A percentile compares a stretch with the other conserved stretches of the same genome.
These are phyloP conservation scores for Drosophila pegasa DNA, from an alignment of 2,888 invertebrate genomes.

Conservation along the genomic window DNA sequence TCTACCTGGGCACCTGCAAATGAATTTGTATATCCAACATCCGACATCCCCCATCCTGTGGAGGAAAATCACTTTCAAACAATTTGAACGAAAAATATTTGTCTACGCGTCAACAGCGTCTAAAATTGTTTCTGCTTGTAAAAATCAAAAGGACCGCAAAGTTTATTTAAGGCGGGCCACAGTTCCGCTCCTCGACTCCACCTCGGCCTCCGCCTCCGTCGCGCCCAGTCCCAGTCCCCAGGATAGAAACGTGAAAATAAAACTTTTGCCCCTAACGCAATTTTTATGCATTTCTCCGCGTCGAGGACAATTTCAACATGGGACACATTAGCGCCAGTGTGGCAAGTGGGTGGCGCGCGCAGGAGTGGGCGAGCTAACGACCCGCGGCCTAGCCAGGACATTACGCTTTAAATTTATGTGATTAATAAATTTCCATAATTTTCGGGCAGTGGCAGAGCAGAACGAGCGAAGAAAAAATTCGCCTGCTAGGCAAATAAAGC, in stretches of 20 bases:
- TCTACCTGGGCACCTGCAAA: slow-evolving; percentile 38
- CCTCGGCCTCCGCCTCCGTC: no score
- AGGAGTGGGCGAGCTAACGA: slow-evolving; percentile 46
- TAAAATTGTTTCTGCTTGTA: slow-evolving; percentile 39
- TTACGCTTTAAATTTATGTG: slow-evolving; percentile 81
- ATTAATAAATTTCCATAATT: slow-evolving; percentile 82
- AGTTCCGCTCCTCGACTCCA: background rate
- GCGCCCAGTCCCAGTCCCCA: background rate
- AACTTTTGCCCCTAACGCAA: slow-evolving; percentile 67
- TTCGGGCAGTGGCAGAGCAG: slow-evolving; percentile 28
- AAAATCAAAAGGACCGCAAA: slow-evolving; percentile 69
- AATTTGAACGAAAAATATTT: slow-evolving; percentile 76
- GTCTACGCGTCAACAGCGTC: slow-evolving; percentile 71
- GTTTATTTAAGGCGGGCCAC: slow-evolving; percentile 65
- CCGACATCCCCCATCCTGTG: slow-evolving; percentile 15
- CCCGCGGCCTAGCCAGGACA: slow-evolving; percentile 59
- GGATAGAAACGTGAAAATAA: slow-evolving; percentile 25
- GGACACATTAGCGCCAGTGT: slow-evolving; percentile 72
- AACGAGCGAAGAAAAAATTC: slow-evolving; percentile 20
- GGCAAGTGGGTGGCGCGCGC: slow-evolving; percentile 15
- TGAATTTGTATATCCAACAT: slow-evolving; percentile 31
- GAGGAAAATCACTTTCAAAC: slow-evolving; percentile 76
- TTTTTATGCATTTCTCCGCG: slow-evolving; percentile 68
- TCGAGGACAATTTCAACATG: slow-evolving; percentile 65
- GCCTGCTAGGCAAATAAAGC: slow-evolving; percentile 58